Evolutionary conservation across 2,888 invertebrate genomes (phyloP), one percentile per base, ranked within the genome.

Genomic region (Tachystola acroxantha): DNA sequence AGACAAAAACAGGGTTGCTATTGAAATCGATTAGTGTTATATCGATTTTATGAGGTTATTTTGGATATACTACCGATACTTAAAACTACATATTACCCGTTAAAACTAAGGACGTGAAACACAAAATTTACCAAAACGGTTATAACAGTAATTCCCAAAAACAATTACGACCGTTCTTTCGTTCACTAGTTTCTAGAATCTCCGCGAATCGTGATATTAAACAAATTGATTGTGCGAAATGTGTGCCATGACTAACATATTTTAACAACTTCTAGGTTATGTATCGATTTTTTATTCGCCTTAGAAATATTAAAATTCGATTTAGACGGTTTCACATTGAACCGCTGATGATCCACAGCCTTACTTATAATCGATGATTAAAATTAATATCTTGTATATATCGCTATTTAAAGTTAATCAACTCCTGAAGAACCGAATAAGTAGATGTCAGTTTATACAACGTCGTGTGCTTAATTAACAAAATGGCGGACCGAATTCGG

Each of bases 171-270:
- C 42, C 51, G 50, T 55, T 54, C 46, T 47, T 56, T 52, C 50
- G 50, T 43, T 44, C 37, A 42, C 24, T 4, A 45, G 11, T 4
- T 49, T 45, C 45, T 43, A 45, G 11, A 11, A 50, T 45, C 45
- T 43, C 42, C 49, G 46, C 44, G 45, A 61, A 55, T 53, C 46
- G 50, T 53, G 52, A 63, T 62, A 57, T 52, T 53, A 46, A 39
- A 53, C 49, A 48, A 51, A 45, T 55, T 42, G 54, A 64, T 54
- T 52, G 65, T 54, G 57, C 45, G 51, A 57, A 55, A 63, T 61
- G 52, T 62, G 43, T 61, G 55, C 61, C 55, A 53, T 58, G 46
- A 52, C 53, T 48, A 50, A 55, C 48, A 16, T 16, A 16, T 4
- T 16, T 6, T 16, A 16, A 16, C 16, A 16, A 16, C 6, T 16